Evolutionary conservation across 2,888 invertebrate species (phyloP).

Genomic region (Campoletis raptor): DNA sequence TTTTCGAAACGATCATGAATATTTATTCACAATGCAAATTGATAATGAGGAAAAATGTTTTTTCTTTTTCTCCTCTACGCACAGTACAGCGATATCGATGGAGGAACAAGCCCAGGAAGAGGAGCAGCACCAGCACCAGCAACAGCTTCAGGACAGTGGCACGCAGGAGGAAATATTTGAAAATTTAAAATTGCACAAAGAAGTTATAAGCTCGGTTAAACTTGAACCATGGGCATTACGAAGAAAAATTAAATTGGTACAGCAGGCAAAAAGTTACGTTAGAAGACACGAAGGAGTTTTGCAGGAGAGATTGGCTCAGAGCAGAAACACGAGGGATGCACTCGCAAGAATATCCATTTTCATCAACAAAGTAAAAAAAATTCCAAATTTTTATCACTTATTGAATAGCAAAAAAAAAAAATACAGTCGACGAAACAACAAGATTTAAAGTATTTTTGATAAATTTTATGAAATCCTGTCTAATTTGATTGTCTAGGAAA

Average conservation of each 20-base stretch:
- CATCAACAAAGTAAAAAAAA: slow-evolving; percentile 89
- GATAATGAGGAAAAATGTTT: too few species aligned
- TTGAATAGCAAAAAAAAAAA: too few species aligned
- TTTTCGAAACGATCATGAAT: background rate
- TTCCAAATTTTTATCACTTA: background rate
- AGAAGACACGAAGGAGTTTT: slow-evolving; percentile 95
- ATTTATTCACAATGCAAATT: too few species aligned
- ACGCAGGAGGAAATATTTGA: slow-evolving; percentile 96
- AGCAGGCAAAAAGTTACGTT: slow-evolving; percentile 94
- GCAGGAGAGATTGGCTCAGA: slow-evolving; percentile 95
- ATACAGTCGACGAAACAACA: too few species aligned
- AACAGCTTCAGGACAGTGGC: slow-evolving; percentile 90
- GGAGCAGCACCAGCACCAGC: slow-evolving; percentile 86
- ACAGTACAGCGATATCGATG: slow-evolving; percentile 91
- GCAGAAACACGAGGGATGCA: slow-evolving; percentile 93
- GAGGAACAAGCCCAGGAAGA: slow-evolving; percentile 91
- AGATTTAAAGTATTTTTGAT: too few species aligned
- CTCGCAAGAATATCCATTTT: slow-evolving; percentile 94
- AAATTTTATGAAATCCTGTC: too few species aligned
- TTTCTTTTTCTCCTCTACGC: too few species aligned
- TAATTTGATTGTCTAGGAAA: too few species aligned
- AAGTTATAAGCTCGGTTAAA: slow-evolving; percentile 94
- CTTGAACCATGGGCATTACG: slow-evolving; percentile 94
- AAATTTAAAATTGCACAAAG: slow-evolving; percentile 95
- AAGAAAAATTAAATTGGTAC: slow-evolving; percentile 92